Base-by-base conservation (phyloP, 2,797 vertebrate species). In the Myiothlypis coronata region DNA sequence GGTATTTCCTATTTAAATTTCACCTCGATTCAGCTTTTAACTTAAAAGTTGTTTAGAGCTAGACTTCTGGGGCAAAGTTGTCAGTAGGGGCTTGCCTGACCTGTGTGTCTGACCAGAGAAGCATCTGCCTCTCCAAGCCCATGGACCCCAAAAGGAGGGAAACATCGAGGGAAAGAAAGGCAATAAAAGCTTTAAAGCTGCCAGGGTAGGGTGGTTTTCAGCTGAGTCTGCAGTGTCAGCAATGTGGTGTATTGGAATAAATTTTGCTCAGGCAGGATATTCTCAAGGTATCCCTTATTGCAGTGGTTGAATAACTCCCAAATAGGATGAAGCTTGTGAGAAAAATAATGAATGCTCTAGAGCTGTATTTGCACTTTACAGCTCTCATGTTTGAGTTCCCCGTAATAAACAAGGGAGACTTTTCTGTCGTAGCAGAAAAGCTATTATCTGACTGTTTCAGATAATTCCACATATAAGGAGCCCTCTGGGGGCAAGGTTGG, bases 401-500 rank as follows among this genome's bases (percentile, higher is more conserved):
- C n/a, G 7, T 17, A 41, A 49, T 60, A 39, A 89, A 41, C 9
- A 53, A 47, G 43, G 8, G 32, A 41, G 21, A 15, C 8, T 78
- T 49, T 83, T 71, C n/a, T 80, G 5, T 17, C 28, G 11, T 63
- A 14, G 17, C 0, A 0, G 44, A 46, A 46, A 46, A 46, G 21
- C 44, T 46, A 46, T 46, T 46, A 13, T 46, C 21, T 57, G 64
- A 63, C 65, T 72, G 32, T 59, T 26, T 12, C 41, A 87, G 37
- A 65, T 69, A 85, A 60, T 75, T 81, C 16, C 11, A 17, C 2
- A 0, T 34, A 14, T 11, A 39, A 70, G 52, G 63, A 87, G 14
- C 4, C 3, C 21, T 63, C 34, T 0, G 0, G 32, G 53, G 22
- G 3, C 21, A 47, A 27, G 10, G 15, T 5, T 64, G 20, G 13